These are phyloP conservation scores for Onychostoma macrolepis DNA, from an alignment of 2,113 vertebrate species.

Conservation along the genomic window DNA sequence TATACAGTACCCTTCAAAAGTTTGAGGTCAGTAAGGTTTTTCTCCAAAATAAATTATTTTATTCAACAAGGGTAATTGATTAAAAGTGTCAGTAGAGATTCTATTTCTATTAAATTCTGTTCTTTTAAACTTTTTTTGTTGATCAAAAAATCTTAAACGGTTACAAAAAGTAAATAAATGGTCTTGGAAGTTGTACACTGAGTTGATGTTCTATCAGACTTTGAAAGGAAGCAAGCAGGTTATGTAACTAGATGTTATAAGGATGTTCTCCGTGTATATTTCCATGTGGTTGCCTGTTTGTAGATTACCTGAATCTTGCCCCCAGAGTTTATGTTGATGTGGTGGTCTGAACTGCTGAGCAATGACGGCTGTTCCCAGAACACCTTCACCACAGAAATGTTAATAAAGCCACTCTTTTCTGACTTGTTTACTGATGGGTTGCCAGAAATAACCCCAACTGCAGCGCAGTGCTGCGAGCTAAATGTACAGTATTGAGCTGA, in stretches of 20 bases:
- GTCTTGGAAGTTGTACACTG: too few species aligned
- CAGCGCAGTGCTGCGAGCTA: conserved; percentile 56
- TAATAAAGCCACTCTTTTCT: conserved; percentile 68
- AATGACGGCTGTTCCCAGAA: conserved; percentile 57
- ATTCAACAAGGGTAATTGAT: background rate
- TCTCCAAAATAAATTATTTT: background rate
- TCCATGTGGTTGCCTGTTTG: background rate
- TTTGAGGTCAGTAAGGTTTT: background rate
- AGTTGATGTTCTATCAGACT: background rate
- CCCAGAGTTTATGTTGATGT: conserved; percentile 35
- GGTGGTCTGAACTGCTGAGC: conserved; percentile 38
- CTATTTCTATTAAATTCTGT: background rate
- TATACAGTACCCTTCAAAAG: conserved; percentile 39
- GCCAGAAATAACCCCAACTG: conserved; percentile 62
- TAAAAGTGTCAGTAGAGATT: background rate
- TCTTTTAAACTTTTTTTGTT: too few species aligned
- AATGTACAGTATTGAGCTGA: conserved; percentile 52
- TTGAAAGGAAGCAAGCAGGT: background rate
- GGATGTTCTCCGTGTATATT: background rate
- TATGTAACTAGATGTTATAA: background rate
- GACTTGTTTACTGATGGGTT: conserved; percentile 69
- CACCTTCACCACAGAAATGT: conserved; percentile 47
- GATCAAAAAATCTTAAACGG: background rate
- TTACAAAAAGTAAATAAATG: too few species aligned
- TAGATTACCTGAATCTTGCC: conserved; percentile 6